Evolutionary conservation across 1,140 invertebrate genomes (phyloP), one percentile per base, ranked within the genome.

Genomic region (Polypedilum vanderplanki): DNA sequence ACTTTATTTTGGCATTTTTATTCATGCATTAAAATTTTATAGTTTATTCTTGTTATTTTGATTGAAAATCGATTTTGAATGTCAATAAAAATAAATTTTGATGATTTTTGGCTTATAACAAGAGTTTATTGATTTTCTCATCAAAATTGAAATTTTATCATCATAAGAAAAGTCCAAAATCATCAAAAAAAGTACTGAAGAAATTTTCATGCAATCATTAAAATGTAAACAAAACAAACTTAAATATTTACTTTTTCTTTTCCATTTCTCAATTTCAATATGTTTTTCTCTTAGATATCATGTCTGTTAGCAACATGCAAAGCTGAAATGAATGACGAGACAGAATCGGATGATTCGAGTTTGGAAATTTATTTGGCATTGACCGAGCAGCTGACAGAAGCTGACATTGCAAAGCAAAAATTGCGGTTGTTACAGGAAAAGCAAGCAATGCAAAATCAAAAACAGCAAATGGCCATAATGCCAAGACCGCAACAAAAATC

Each of bases 291-390:
- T 2, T 70, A 74, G 22, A 76, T 76, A 7, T 73, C 73, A 1
- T 70, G 33, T 57, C 24, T 76, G 12, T 64, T 76, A 17, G 77
- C 79, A 1, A 82, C 80, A 75, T 83, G 83, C 75, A 77, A 79
- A 70, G 76, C 76, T 1, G 76, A 82, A 7, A 70, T 70, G 65
- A 70, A 80, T 20, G 85, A 86, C 17, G 77, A 83, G 5, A 82
- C 83, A 67, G 80, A 81, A 64, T 85, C 84, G 0, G 85, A 86
- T 77, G 85, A 84, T 79, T 86, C 85, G 0, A 86, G 85, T 75
- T 78, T 86, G 3, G 86, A 87, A 79, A 86, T 87, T 75, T 86
- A 86, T 76, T 79, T 84, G 84, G 85, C 67, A 33, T 20, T 76
- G 33, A 75, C 76, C 22, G 41, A 20, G 0, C 74, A 75, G n/a